phyloP scores from a whole-genome alignment of 37 sponge, comb jelly and placozoan species.

The Cliona cf. orientalis region DNA sequence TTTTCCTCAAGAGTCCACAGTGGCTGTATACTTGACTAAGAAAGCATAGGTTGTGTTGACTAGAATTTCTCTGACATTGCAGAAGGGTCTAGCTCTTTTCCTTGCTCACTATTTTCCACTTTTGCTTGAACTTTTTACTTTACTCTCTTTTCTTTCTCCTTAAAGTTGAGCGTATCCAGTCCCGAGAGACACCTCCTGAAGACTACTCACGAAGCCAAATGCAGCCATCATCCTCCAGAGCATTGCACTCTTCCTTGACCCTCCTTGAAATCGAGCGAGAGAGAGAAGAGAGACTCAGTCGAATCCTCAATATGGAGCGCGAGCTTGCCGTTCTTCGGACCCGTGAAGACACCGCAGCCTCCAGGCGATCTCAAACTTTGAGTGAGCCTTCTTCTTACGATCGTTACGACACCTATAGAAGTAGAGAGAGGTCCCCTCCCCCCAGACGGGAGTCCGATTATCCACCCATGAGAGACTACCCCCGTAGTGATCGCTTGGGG shows the following conservation, averaged over 20 bases:
- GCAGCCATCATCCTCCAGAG: slow-evolving; percentile 6
- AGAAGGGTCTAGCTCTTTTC: background rate
- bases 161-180: background rate
- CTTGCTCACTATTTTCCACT: background rate
- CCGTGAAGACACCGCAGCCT: background rate
- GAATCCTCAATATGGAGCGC: slow-evolving; percentile 57
- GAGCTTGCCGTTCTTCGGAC: slow-evolving; percentile 39
- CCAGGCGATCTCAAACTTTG: background rate
- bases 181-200: background rate
- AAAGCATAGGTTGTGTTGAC: no score
- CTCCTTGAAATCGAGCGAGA: slow-evolving; percentile 26
- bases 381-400: slow-evolving; percentile 11
- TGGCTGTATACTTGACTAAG: no score
- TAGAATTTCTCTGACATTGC: no score
- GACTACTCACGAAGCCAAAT: background rate
- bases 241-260: background rate
- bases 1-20: no score
- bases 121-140: background rate
- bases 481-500: no score
- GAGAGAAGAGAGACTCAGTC: slow-evolving; percentile 40
- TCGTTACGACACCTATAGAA: slow-evolving; percentile 18
- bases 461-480: no score
- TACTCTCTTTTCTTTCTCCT: slow-evolving; percentile 12
- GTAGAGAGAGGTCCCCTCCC: background rate
- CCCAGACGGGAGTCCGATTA: background rate